These are phyloP conservation scores for Hesperia comma DNA, from an alignment of 2,888 invertebrate species.

Conservation along the genomic window DNA sequence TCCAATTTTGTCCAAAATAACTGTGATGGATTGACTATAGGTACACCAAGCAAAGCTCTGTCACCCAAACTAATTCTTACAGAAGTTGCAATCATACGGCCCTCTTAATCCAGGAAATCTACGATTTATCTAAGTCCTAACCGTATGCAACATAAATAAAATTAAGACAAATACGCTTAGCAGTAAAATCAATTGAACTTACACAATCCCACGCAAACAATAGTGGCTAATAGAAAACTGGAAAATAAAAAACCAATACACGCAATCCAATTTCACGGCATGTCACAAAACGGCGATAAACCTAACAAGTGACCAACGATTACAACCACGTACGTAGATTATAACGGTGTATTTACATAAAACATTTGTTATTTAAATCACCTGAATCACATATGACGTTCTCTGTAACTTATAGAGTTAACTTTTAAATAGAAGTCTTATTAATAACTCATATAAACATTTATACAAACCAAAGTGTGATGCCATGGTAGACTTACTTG, in stretches of 20 bases:
- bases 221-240: slow-evolving; percentile 4
- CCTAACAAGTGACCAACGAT: slow-evolving; percentile 13
- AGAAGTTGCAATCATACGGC: too few species aligned
- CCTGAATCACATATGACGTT: not conserved
- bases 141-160: too few species aligned
- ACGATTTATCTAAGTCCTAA: too few species aligned
- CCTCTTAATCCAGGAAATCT: too few species aligned
- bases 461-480: not conserved
- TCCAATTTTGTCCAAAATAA: too few species aligned
- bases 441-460: not conserved
- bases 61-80: too few species aligned
- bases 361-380: slow-evolving; percentile 7
- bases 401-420: not conserved
- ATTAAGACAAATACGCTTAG: too few species aligned
- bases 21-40: too few species aligned
- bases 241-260: slow-evolving; percentile 13
- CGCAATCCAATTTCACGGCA: slow-evolving; percentile 19
- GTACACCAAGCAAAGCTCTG: too few species aligned
- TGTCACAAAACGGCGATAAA: slow-evolving; percentile 18
- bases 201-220: not conserved
- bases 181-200: too few species aligned
- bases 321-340: slow-evolving; percentile 7
- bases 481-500: too few species aligned
- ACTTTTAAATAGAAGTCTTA: not conserved
- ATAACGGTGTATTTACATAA: not conserved